Percentiles rank a stretch among this genome's conserved stretches.
Conservation (phyloP, 2,888 invertebrate species). For the Bruchidius siliquastri region DNA sequence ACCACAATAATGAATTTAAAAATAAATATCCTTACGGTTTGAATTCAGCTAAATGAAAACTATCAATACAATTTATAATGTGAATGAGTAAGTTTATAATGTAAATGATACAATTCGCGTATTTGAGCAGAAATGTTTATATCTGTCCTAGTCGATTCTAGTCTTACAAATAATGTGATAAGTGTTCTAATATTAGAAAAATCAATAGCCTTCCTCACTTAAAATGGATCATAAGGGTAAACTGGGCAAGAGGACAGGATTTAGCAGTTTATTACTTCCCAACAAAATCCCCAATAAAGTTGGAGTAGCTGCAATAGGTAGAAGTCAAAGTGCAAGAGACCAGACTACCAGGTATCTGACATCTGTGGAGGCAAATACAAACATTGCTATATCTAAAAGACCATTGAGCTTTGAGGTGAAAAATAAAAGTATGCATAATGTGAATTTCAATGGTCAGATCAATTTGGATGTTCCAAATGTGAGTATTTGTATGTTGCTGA, state of each 20-base stretch:
- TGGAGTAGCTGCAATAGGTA: constrained; percentile 37
- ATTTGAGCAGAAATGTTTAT: not conserved
- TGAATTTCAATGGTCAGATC: not conserved
- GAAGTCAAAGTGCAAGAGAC: constrained; percentile 37
- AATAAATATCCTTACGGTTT: not conserved
- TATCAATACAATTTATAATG: not conserved
- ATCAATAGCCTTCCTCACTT: constrained; percentile 22
- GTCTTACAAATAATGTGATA: not conserved
- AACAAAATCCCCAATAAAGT: constrained; percentile 45
- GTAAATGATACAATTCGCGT: not conserved
- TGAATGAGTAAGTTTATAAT: not conserved
- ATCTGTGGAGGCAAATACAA: constrained; percentile 30
- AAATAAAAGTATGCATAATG: constrained; percentile 25
- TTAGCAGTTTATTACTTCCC: constrained; percentile 40
- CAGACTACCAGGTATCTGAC: constrained; percentile 23
- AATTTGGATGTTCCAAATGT: constrained; percentile 10
- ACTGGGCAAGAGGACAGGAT: constrained; percentile 38
- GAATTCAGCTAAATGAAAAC: not conserved
- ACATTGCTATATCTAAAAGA: constrained; percentile 37
- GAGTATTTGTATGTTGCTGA: constrained; percentile 14
- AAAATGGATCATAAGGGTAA: constrained; percentile 38
- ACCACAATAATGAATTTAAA: not conserved
- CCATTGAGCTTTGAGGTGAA: constrained; percentile 42
- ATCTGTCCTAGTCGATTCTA: not conserved
- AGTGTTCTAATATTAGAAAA: constrained; percentile 23